phyloP scores from a whole-genome alignment of 2,113 vertebrate genomes.

The Platysternon megacephalum region DNA sequence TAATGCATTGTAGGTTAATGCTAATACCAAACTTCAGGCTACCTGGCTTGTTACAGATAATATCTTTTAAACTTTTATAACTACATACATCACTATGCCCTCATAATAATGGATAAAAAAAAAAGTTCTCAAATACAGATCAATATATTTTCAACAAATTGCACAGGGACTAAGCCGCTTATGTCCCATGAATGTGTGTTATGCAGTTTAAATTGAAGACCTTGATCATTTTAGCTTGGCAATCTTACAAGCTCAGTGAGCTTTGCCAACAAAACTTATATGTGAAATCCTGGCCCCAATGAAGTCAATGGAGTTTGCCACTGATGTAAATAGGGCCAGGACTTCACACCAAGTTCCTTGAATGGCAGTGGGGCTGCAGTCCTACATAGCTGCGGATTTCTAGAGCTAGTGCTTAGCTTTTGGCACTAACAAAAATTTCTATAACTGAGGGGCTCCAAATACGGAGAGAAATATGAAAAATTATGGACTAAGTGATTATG shows the following conservation, averaged over 20 bases:
- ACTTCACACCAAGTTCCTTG: not conserved
- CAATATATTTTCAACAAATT: not conserved
- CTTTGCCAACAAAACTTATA: not conserved
- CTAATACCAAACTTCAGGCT: not conserved
- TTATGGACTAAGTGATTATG: accelerated
- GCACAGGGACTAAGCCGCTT: too few relatives aligned
- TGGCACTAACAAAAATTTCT: not conserved
- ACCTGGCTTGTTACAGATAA: not conserved
- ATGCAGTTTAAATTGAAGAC: not conserved
- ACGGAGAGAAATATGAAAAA: not conserved
- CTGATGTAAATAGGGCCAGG: not conserved
- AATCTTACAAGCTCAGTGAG: not conserved
- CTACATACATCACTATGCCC: not conserved
- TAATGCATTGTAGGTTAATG: not conserved
- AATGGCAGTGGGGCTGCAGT: not conserved
- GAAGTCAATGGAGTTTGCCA: not conserved
- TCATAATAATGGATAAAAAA: not conserved
- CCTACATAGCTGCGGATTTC: not conserved
- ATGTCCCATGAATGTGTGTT: too few relatives aligned
- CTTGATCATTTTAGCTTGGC: not conserved
- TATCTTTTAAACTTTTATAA: not conserved
- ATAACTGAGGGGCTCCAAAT: not conserved
- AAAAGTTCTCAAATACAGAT: not conserved
- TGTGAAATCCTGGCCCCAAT: not conserved
- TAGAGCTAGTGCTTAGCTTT: not conserved